phyloP scores from a whole-genome alignment of 2,888 invertebrate species.

The Exocentrus adspersus region DNA sequence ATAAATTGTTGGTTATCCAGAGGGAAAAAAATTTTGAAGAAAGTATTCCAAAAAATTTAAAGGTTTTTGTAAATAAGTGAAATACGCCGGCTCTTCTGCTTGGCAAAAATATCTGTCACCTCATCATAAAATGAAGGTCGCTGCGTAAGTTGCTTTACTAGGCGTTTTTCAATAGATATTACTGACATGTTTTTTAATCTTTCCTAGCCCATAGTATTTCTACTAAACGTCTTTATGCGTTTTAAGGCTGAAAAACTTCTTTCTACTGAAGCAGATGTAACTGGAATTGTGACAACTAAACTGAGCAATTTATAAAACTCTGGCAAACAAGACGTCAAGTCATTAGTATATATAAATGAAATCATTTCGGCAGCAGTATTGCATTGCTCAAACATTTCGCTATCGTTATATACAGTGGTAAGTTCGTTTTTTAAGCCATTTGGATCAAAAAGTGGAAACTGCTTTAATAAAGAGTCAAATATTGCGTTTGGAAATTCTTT shows the following conservation, averaged over 20 bases:
- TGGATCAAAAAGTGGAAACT: background rate
- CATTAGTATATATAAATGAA: background rate
- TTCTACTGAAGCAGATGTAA: slow-evolving; percentile 14
- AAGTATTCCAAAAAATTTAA: no score
- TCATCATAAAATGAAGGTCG: no score
- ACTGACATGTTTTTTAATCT: background rate
- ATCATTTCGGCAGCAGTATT: background rate
- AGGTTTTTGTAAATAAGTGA: no score
- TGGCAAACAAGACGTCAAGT: background rate
- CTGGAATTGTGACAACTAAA: slow-evolving; percentile 8
- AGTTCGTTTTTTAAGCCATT: slow-evolving; percentile 2
- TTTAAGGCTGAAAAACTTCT: slow-evolving; percentile 3
- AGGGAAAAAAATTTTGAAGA: no score
- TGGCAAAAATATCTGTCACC: no score
- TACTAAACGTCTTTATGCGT: slow-evolving; percentile 13
- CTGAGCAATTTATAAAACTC: slow-evolving; percentile 13
- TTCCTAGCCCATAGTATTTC: slow-evolving; percentile 3
- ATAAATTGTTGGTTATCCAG: no score
- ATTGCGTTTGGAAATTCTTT: background rate
- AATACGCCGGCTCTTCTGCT: no score
- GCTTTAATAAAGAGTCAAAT: background rate
- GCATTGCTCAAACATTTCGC: background rate
- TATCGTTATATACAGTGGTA: background rate
- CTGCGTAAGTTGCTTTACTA: no score
- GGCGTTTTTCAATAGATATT: slow-evolving; percentile 17